Base-by-base conservation (phyloP, 2,888 invertebrate species). In the Drosophila ezoana region DNA sequence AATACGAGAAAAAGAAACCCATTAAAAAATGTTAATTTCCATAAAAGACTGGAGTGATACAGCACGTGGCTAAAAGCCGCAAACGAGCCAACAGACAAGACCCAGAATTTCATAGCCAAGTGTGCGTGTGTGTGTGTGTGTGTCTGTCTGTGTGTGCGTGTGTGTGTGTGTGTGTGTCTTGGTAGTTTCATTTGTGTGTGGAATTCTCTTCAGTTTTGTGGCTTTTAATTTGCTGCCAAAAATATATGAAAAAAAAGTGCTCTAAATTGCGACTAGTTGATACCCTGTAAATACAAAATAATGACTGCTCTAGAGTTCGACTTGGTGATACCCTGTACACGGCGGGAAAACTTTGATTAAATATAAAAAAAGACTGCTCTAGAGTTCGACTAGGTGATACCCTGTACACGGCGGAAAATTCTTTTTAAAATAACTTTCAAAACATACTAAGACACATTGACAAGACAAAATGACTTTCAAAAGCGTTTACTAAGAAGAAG, bases 11-110 rank as follows among this genome's bases (percentile, higher is more conserved):
- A 80, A 59, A 71, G 57, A 82, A 85, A 67, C 56, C 78, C 70
- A 82, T 82, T 82, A 85, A 85, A 81, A 82, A 80, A 80, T 85
- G 80, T 82, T 82, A 78, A 82, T 82, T 85, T 82, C 78, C 80
- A 85, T 78, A 75, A 85, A 72, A 43, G 48, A 20, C 48, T 59
- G 35, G 40, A 32, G 33, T 54, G 59, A 67, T 40, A 58, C 37
- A 72, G 82, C 82, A 82, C 86, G 82, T 82, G 82, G 83, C 78
- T 62, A 78, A 80, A 71, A 85, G 77, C 72, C 77, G 47, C 75
- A 69, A 79, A 76, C 49, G 18, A 35, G 40, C 60, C 51, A 69
- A 54, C 43, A 61, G 45, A 72, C 52, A 57, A 76, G 63, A 56
- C 41, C 40, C 48, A 54, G 54, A 56, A 65, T 60, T 67, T 56